Percentiles rank a stretch among this genome's conserved stretches.
Conservation (phyloP, 2,113 vertebrate genomes). For the Oryctolagus cuniculus region mOryCun1.1 NC_091448.1:47386501-47387000, state of each 20-base stretch:
- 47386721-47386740: conserved; percentile 22
- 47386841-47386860: conserved; percentile 16
- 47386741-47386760: conserved; percentile 6
- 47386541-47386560: conserved; percentile 45
- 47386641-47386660: background rate
- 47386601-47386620: background rate
- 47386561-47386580: background rate
- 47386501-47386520: conserved; percentile 33
- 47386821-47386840: conserved; percentile 35
- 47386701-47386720: conserved; percentile 39
- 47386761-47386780: background rate
- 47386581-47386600: background rate
- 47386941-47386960: background rate
- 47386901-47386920: conserved; percentile 34
- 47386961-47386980: background rate
- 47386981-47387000: conserved; percentile 37
- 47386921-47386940: conserved; percentile 5
- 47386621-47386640: conserved; percentile 48
- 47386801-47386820: conserved; percentile 24
- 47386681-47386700: conserved; percentile 59
- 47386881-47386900: background rate
- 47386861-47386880: conserved; percentile 2
- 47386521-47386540: conserved; percentile 9
- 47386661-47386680: conserved; percentile 42
- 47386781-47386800: conserved; percentile 41